Base-by-base conservation (phyloP, 1,140 invertebrate genomes). In the Mesaphorura yosii region DNA sequence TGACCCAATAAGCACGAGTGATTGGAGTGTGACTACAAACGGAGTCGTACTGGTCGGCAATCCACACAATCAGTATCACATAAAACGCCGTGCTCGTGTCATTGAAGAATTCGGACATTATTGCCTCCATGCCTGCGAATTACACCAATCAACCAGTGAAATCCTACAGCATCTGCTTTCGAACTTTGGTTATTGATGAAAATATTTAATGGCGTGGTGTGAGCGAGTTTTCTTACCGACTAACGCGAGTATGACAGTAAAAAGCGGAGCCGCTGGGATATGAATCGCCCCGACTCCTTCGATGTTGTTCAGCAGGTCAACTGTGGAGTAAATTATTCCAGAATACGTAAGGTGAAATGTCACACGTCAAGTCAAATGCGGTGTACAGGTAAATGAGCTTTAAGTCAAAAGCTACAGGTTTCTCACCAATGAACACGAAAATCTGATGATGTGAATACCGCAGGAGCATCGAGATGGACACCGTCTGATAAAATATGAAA, bases 41-140 rank as follows among this genome's bases (percentile, higher is more conserved):
- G 25, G 92, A 90, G 68, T 98, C 93, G 70, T 92, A 99, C 73
- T 98, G 95, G 74, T 98, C 95, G 20, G 93, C 93, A 52, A 98
- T 81, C 95, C 95, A 98, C 29, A 98, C 93, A 59, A 98, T 91
- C 51, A 99, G 70, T 67, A 99, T 98, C 26, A 98, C 93, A 72
- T 98, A 97, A 72, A 99, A 98, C 1, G 94, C 93, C 12, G 94
- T 98, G 0, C 89, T 89, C 0, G 90, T 95, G 69, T 98, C 94
- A 69, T 95, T 95, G 75, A 98, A 98, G 70, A 98, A 97, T 73
- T 98, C 95, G 0, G 91, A 95, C 94, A 98, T 98, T 47, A 98
- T 96, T 0, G 94, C 92, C 70, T 98, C 94, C 91, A 98, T 97
- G 31, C 93, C 92, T 96, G 71, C n/a, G 79, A 78, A 60, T 70